Conservation (phyloP, 2,797 vertebrate species). For the Schizothorax lantsangensis region DNA sequence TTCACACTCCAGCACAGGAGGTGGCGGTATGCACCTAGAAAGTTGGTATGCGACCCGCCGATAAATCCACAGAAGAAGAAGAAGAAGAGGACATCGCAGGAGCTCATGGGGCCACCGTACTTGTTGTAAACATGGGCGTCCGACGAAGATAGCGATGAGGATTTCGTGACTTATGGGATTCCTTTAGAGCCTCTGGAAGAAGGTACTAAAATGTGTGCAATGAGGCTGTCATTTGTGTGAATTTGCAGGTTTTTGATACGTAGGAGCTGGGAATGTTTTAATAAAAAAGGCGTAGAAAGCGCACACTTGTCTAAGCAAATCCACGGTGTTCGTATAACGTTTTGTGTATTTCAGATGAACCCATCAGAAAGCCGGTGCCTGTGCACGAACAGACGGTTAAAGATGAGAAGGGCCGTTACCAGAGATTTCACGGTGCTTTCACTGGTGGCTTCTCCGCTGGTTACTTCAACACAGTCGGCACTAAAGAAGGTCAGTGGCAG, state of each 20-base stretch:
- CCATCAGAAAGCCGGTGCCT: slow-evolving; percentile 86
- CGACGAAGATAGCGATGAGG: slow-evolving; percentile 80
- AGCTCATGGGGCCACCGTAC: slow-evolving; percentile 60
- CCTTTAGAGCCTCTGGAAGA: slow-evolving; percentile 87
- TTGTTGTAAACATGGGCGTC: slow-evolving; percentile 81
- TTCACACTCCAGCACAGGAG: too few relatives aligned
- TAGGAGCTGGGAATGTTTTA: neutral
- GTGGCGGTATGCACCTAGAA: too few relatives aligned
- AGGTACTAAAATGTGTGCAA: slow-evolving; percentile 73
- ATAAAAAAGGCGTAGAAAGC: neutral
- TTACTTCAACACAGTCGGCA: slow-evolving; percentile 94
- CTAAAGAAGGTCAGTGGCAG: slow-evolving; percentile 88
- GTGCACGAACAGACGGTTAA: slow-evolving; percentile 94
- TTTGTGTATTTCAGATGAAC: slow-evolving; percentile 79
- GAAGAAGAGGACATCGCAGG: neutral
- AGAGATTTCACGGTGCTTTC: slow-evolving; percentile 95
- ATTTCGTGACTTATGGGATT: slow-evolving; percentile 84
- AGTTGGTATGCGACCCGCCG: too few relatives aligned
- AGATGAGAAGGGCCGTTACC: slow-evolving; percentile 91
- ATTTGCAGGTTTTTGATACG: neutral
- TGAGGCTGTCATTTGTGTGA: neutral
- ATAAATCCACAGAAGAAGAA: too few relatives aligned
- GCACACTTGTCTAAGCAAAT: neutral
- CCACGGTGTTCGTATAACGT: neutral
- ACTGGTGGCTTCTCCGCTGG: slow-evolving; percentile 97